phyloP scores from a whole-genome alignment of 64 coral and sea anemone species.

The Pachyseris speciosa region DNA sequence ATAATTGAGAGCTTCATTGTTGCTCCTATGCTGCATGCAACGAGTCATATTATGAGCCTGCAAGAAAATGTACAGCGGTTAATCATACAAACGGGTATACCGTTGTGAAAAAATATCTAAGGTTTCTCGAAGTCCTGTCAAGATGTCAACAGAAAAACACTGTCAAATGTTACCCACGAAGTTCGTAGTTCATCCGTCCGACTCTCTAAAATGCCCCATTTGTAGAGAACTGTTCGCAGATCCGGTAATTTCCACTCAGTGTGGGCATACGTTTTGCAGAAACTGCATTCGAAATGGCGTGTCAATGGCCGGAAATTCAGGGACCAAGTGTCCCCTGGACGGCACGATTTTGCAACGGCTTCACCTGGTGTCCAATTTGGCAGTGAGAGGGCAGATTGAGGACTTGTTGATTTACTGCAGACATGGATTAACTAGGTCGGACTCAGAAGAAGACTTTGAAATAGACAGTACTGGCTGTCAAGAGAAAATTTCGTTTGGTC shows the following conservation, averaged over 20 bases:
- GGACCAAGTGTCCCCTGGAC: conserved; percentile 87
- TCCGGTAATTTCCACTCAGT: conserved; percentile 94
- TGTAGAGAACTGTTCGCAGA: conserved; percentile 86
- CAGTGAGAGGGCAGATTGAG: conserved; percentile 91
- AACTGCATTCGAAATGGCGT: conserved; percentile 75
- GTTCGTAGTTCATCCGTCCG: conserved; percentile 86
- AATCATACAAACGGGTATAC: not conserved
- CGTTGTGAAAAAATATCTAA: not conserved
- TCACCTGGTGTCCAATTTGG: conserved; percentile 89
- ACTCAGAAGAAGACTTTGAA: conserved; percentile 94
- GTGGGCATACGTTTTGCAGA: conserved; percentile 97
- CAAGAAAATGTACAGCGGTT: not conserved
- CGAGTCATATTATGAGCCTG: not conserved
- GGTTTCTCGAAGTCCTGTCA: not conserved
- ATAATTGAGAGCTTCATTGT: not conserved
- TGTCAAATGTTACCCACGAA: conserved; percentile 87
- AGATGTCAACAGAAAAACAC: not conserved
- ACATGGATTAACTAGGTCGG: conserved; percentile 86
- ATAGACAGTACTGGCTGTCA: conserved; percentile 87
- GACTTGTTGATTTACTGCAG: conserved; percentile 92
- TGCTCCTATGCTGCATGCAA: not conserved
- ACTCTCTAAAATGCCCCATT: conserved; percentile 88
- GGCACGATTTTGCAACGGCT: conserved; percentile 66
- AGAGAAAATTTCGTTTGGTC: conserved; percentile 78
- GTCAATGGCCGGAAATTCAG: conserved; percentile 39